Conservation (phyloP, 2,113 vertebrate genomes). For the Macheiramphus alcinus region DNA sequence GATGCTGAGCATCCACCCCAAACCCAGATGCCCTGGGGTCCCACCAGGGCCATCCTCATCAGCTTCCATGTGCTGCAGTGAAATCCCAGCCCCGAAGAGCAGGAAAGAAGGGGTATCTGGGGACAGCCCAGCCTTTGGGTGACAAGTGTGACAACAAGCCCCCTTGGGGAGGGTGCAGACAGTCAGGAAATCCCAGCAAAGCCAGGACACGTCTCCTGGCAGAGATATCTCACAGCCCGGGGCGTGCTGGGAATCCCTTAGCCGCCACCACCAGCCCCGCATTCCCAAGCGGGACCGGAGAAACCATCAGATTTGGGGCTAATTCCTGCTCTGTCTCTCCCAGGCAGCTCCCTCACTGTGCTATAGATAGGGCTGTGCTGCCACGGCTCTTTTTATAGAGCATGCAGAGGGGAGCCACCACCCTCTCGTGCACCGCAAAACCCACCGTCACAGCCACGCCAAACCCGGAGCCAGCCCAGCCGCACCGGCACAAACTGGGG, state of each 20-base stretch:
- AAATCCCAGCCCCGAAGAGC: not conserved
- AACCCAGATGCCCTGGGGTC: not conserved
- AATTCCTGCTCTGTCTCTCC: not conserved
- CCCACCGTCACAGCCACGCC: not conserved
- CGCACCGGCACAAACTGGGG: not conserved
- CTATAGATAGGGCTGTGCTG: conserved; percentile 32
- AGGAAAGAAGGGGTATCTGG: not conserved
- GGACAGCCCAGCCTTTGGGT: not conserved
- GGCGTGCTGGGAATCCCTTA: not conserved
- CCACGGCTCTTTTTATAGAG: conserved; percentile 28
- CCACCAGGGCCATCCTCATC: not conserved
- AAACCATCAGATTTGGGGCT: not conserved
- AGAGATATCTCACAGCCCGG: not conserved
- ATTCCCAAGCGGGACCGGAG: not conserved
- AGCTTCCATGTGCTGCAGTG: not conserved
- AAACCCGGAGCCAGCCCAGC: not conserved
- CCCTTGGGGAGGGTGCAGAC: not conserved
- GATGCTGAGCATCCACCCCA: not conserved
- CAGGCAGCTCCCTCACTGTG: not conserved
- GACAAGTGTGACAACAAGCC: not conserved
- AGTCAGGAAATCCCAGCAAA: not conserved
- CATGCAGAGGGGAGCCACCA: not conserved
- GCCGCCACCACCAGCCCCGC: accelerated
- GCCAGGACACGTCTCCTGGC: not conserved
- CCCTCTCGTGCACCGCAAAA: not conserved